A percentile compares a stretch with the other conserved stretches of the same genome.
Conservation (phyloP, 2,113 vertebrate genomes). For the Gymnocephalus cernua region DNA sequence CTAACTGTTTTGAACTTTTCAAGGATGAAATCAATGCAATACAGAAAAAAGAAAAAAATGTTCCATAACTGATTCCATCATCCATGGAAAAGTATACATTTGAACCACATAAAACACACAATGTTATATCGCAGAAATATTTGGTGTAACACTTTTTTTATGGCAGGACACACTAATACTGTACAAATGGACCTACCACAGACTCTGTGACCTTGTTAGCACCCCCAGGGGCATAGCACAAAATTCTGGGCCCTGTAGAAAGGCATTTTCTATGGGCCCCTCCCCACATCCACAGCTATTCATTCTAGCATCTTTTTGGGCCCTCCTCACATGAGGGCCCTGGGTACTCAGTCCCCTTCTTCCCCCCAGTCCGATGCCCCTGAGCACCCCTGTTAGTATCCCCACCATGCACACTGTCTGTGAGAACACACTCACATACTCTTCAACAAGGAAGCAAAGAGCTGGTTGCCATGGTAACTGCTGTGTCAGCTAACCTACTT, state of each 20-base stretch:
- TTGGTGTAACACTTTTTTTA: neutral
- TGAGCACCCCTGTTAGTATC: slow-evolving; percentile 29
- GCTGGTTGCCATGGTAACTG: slow-evolving; percentile 80
- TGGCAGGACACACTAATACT: neutral
- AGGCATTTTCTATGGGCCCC: too few relatives aligned
- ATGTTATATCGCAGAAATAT: neutral
- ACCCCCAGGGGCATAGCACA: too few relatives aligned
- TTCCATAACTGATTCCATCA: neutral
- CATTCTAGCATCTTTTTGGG: too few relatives aligned
- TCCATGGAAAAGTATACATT: neutral
- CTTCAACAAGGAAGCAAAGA: slow-evolving; percentile 65
- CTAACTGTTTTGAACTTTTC: slow-evolving; percentile 4
- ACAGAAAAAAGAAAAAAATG: neutral
- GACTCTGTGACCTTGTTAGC: slow-evolving; percentile 54
- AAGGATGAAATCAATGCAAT: slow-evolving; percentile 6
- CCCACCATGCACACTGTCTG: slow-evolving; percentile 20
- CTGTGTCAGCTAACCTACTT: slow-evolving; percentile 81
- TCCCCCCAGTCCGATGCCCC: too few relatives aligned
- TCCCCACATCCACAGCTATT: too few relatives aligned
- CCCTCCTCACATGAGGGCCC: too few relatives aligned
- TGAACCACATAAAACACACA: neutral
- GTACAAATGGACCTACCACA: slow-evolving; percentile 10
- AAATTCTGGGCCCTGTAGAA: too few relatives aligned
- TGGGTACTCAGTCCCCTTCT: too few relatives aligned
- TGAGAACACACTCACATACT: slow-evolving; percentile 53